These are phyloP conservation scores for Jordanella pulchra DNA, from an alignment of 2,797 vertebrate genomes.

Conservation along the genomic window DNA sequence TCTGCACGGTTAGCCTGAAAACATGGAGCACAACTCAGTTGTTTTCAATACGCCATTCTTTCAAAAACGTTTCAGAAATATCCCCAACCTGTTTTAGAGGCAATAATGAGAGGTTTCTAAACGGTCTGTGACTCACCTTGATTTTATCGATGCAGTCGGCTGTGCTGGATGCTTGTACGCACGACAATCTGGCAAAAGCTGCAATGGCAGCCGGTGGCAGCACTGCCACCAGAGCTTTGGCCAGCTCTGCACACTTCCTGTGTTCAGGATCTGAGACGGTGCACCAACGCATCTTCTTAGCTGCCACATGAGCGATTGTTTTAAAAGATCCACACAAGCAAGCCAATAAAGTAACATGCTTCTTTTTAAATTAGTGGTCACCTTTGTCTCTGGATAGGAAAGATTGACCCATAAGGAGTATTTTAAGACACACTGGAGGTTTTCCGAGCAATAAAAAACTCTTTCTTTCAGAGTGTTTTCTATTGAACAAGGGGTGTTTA, in stretches of 20 bases:
- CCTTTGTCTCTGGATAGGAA: background rate
- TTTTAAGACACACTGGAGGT: background rate
- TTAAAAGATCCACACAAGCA: background rate
- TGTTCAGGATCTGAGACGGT: constrained; percentile 88
- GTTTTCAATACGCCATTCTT: background rate
- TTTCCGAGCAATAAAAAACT: no score
- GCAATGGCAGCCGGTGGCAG: constrained; percentile 69
- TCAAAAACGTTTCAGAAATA: background rate
- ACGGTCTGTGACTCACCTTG: constrained; percentile 78
- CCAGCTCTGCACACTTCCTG: constrained; percentile 89
- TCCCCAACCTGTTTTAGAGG: background rate
- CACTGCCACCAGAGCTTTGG: constrained; percentile 79
- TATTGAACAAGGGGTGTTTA: no score
- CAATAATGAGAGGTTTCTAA: background rate
- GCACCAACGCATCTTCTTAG: constrained; percentile 94
- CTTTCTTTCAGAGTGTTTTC: no score
- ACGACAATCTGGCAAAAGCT: constrained; percentile 84
- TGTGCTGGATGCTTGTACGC: constrained; percentile 84
- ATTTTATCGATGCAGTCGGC: constrained; percentile 88
- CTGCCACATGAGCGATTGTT: constrained; percentile 59
- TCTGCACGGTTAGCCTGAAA: constrained; percentile 89
- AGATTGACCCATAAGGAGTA: no score
- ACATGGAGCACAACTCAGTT: background rate
- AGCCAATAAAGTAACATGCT: background rate
- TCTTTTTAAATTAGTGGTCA: no score